Evolutionary conservation across 2,113 vertebrate genomes (phyloP), one percentile per base, ranked within the genome.

Genomic region (Microtus ochrogaster): DNA sequence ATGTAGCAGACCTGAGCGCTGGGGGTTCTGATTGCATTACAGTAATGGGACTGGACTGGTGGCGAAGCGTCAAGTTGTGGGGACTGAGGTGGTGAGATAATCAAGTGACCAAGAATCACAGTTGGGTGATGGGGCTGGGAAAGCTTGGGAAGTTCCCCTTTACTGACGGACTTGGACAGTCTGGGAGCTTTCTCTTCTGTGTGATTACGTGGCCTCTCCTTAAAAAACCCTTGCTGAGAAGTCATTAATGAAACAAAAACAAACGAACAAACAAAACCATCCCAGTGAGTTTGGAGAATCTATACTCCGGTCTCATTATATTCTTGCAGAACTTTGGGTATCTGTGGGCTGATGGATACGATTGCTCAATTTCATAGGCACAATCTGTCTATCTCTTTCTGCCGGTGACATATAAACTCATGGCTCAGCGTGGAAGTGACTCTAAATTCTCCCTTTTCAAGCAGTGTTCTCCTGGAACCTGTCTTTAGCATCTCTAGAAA

Each of bases 391-490:
- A 77, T 66, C 41, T 49, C 22, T 52, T 85, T 90, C 90, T 58
- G 55, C 72, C 11, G 85, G 70, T 77, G 22, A 84, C 14, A 13
- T 66, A 77, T 66, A 77, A 92, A 84, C 30, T 79, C 58, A 41
- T 72, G 74, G 74, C 22, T 33, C 70, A 96, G 52, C 85, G 73
- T 85, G 14, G 39, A 77, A 61, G 3, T 61, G 58, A 79, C 65
- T 94, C 91, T 68, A 73, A 58, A 44, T 36, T 74, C 44, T 49
- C 7, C 10, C 65, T 92, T 92, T 91, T 84, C 74, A 85, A 73
- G 52, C 4, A 17, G 0, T 68, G 82, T 85, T 92, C 5, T 44
- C 24, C 61, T 17, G 36, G 81, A 96, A 41, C 9, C 0, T 33
- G 21, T 17, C 24, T 66, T 39, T 61, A 61, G 24, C 63, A 52